Percentiles rank a stretch among this genome's conserved stretches.
Conservation (phyloP, 2,797 vertebrate genomes). For the Phrynocephalus vlangalii region DNA sequence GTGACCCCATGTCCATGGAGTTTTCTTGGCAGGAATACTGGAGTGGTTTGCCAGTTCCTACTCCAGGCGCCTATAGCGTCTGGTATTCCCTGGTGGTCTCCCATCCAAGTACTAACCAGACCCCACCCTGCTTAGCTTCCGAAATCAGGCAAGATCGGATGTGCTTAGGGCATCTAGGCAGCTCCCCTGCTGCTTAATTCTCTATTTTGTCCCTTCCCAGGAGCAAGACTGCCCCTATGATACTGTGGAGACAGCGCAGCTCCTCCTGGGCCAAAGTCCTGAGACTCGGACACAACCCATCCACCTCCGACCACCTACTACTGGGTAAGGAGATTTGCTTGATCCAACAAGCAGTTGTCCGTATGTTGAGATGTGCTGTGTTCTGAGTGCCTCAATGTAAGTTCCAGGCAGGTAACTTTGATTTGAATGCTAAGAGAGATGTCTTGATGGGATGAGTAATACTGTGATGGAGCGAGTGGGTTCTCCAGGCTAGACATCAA, state of each 20-base stretch:
- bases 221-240: conserved; percentile 78
- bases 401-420: background rate
- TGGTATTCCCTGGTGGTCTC: too few species aligned
- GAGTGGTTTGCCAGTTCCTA: too few species aligned
- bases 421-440: background rate
- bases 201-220: conserved; percentile 61
- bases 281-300: conserved; percentile 61
- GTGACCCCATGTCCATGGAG: too few species aligned
- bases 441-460: background rate
- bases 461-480: background rate
- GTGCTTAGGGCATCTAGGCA: too few species aligned
- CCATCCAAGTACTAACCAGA: too few species aligned
- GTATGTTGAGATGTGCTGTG: background rate
- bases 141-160: too few species aligned
- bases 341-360: too few species aligned
- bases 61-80: too few species aligned
- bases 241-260: conserved; percentile 73
- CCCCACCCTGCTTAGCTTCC: too few species aligned
- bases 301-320: conserved; percentile 62
- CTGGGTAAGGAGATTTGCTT: conserved; percentile 64
- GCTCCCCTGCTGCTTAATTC: background rate
- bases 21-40: too few species aligned
- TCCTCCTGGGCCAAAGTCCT: conserved; percentile 79
- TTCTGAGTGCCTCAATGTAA: background rate
- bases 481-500: background rate